A percentile compares a stretch with the other conserved stretches of the same genome.
Evolutionary conservation across 2,888 invertebrate genomes (phyloP).

Genomic region (Himalopsyche anomala): DNA sequence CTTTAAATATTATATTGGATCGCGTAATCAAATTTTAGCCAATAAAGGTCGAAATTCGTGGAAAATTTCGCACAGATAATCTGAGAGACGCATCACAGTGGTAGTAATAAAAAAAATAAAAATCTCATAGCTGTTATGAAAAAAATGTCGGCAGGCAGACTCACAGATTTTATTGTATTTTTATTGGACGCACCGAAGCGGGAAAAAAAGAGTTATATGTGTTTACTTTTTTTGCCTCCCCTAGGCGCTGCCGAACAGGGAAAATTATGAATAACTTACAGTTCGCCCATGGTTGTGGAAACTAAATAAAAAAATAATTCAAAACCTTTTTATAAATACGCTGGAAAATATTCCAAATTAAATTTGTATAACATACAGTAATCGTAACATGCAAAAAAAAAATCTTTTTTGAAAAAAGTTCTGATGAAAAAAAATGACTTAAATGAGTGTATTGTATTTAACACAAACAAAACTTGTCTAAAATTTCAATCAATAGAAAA

Average conservation of each 20-base stretch:
- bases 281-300: background rate
- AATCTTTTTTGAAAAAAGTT: too few species aligned
- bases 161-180: slow-evolving; percentile 34
- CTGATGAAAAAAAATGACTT: too few species aligned
- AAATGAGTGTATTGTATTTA: too few species aligned
- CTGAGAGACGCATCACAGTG: slow-evolving; percentile 1
- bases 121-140: slow-evolving; percentile 34
- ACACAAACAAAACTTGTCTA: too few species aligned
- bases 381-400: too few species aligned
- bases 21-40: slow-evolving; percentile 24
- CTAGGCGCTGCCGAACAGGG: slow-evolving; percentile 11
- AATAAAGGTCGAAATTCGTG: slow-evolving; percentile 31
- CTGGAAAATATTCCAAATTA: too few species aligned
- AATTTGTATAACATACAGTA: too few species aligned
- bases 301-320: too few species aligned
- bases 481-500: too few species aligned
- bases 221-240: slow-evolving; percentile 30
- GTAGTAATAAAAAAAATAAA: slow-evolving; percentile 27
- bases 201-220: slow-evolving; percentile 26
- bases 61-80: slow-evolving; percentile 26
- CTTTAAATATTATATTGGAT: slow-evolving; percentile 30
- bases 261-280: slow-evolving; percentile 6
- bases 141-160: slow-evolving; percentile 30
- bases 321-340: too few species aligned
- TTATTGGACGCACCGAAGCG: slow-evolving; percentile 34